phyloP scores from a whole-genome alignment of 1,140 invertebrate genomes.

The Carcinoscorpius rotundicauda region DNA sequence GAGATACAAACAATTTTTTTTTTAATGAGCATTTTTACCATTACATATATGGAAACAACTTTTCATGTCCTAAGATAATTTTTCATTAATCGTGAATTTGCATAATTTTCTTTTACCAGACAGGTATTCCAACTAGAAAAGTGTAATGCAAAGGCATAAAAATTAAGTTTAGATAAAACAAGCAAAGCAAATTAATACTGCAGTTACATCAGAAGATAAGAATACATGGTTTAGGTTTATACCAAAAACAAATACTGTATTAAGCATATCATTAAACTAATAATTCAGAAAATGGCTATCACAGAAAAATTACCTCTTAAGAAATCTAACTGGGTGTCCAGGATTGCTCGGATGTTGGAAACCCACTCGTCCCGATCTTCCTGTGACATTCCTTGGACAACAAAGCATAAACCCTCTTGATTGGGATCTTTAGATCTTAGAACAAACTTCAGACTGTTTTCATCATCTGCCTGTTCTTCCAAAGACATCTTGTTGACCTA shows the following conservation, averaged over 20 bases:
- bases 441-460: constrained; percentile 54
- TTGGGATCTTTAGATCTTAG: constrained; percentile 68
- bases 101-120: no score
- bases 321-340: constrained; percentile 83
- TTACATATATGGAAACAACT: no score
- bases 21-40: no score
- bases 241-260: no score
- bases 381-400: constrained; percentile 53
- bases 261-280: no score
- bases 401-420: constrained; percentile 54
- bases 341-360: constrained; percentile 60
- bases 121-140: no score
- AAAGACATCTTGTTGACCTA: constrained; percentile 92
- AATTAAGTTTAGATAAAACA: not conserved
- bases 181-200: not conserved
- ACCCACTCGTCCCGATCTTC: constrained; percentile 67
- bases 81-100: no score
- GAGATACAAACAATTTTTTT: no score
- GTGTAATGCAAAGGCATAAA: not conserved
- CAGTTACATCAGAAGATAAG: not conserved
- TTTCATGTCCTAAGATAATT: no score
- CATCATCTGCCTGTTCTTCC: constrained; percentile 42
- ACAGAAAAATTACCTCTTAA: constrained; percentile 27
- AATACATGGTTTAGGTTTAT: no score
- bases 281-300: not conserved